Evolutionary conservation across 2,113 vertebrate species (phyloP), one percentile per base, ranked within the genome.

Genomic region (Hemicordylus capensis): DNA sequence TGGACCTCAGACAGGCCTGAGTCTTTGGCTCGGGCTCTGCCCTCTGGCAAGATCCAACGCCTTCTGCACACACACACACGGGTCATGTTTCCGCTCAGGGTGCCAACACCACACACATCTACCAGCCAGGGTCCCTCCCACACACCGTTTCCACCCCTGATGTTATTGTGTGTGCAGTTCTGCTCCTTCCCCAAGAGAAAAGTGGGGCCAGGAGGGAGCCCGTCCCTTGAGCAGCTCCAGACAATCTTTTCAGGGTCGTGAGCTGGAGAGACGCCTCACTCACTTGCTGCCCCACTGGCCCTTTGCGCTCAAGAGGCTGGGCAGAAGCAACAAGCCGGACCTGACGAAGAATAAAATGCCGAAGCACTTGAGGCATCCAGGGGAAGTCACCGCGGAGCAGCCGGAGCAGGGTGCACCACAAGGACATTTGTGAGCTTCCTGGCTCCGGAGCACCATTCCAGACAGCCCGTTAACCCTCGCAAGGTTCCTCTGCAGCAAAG

Each of bases 341-440:
- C 46, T 26, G 10, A 54, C 6, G 20, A 37, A 7, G 42, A 24
- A 59, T 81, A 34, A n/a, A 79, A 76, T 3, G 39, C 2, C 51
- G 39, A 77, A 34, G 48, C 1, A 14, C 10, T 80, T 79, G 48
- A n/a, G n/a, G 76, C 75, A n/a, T 37, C 77, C 24, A 2, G 20
- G 76, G 46, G 11, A 42, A 64, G 77, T 22, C 22, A 8, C 59
- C 14, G 19, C 34, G 17, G 6, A 59, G 24, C 31, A 28, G 26
- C 5, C 22, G 22, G 59, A 17, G 42, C 34, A 34, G 67, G 34
- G 51, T 42, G 51, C 34, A 12, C 10, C 54, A 69, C 39, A 39
- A 56, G 56, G 9, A n/a, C n/a, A 6, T 11, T 48, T 17, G 1
- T 1, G 20, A 0, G 0, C 64, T 67, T 84, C 37, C 4, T 4